phyloP scores from a whole-genome alignment of 2,888 invertebrate species.

The Scaptomyza flava region DNA sequence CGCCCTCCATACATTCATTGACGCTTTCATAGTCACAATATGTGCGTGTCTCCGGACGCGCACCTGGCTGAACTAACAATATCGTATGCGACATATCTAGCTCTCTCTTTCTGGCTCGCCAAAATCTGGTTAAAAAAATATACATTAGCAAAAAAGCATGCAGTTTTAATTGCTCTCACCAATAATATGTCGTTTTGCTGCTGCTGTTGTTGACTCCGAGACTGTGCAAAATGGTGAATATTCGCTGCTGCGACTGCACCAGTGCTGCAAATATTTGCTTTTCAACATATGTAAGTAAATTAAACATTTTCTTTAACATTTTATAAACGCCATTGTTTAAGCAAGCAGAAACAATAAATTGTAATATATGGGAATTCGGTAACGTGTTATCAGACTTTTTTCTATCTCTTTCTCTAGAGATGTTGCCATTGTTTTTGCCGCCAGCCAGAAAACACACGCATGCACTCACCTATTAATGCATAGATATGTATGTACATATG shows the following conservation, averaged over 20 bases:
- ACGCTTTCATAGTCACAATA: conserved; percentile 99
- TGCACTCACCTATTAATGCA: conserved; percentile 8
- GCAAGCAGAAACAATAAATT: not conserved
- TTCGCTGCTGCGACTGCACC: conserved; percentile 7
- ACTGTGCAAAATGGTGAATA: conserved; percentile 17
- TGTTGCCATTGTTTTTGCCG: conserved; percentile 63
- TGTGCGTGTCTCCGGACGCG: conserved; percentile 97
- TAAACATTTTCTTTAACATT: not conserved
- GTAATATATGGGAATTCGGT: not conserved
- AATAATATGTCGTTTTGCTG: conserved; percentile 1
- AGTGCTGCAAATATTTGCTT: conserved; percentile 7
- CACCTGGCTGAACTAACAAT: conserved; percentile 96
- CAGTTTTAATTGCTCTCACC: conserved; percentile 17
- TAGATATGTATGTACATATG: not conserved
- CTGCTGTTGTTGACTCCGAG: conserved; percentile 34
- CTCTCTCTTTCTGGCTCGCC: conserved; percentile 8
- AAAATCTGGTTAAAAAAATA: not conserved
- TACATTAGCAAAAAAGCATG: not conserved
- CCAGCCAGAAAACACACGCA: conserved; percentile 31
- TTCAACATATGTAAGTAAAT: not conserved
- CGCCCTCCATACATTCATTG: conserved; percentile 99
- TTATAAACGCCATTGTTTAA: not conserved
- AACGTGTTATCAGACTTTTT: not conserved
- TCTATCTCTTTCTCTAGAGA: not conserved
- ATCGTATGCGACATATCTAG: conserved; percentile 94